Evolutionary conservation across 2,113 vertebrate species (phyloP), one percentile per base, ranked within the genome.

Genomic region (Halcyon malimbica): DNA sequence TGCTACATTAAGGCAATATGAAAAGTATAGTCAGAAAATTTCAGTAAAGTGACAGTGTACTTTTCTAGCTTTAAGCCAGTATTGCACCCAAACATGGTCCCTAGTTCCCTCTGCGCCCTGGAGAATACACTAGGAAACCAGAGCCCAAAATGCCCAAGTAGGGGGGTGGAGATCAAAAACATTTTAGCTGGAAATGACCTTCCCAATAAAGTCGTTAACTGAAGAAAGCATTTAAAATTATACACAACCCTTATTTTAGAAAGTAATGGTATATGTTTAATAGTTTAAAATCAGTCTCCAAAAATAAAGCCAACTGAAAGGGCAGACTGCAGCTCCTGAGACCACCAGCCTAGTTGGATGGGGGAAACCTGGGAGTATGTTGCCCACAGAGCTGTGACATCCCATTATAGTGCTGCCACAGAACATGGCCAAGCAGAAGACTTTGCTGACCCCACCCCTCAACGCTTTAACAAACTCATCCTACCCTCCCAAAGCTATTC

Each of bases 1-100:
- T 98, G 99, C 99, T 99, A 99, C 99, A 99, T 99, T 99, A 99
- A 99, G 99, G 99, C 98, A 99, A 99, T 98, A 99, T 98, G 98
- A 98, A 98, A 98, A 98, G 97, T 97, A 98, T 98, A 97, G 94
- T 98, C 98, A 97, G 98, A 98, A 98, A 98, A 97, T 98, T 97
- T 98, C 98, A 97, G 98, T 99, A 99, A 99, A 99, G 99, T 99
- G 99, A 99, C 99, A 98, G 97, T 99, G 98, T 99, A 92, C 83
- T 97, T 96, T 98, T 97, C 98, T 98, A 99, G 98, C 98, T 99
- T 98, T 97, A 96, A 98, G 98, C 98, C 97, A 98, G 98, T 99
- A 99, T 99, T 99, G 99, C 99, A 99, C 99, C 94, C 98, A 97
- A 96, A 96, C 94, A 95, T 74, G 97, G 98, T 97, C 98, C 96